Percentiles rank a stretch among this genome's conserved stretches.
Evolutionary conservation across 2,797 vertebrate genomes (phyloP).

Genomic region (Hylomyscus alleni): DNA sequence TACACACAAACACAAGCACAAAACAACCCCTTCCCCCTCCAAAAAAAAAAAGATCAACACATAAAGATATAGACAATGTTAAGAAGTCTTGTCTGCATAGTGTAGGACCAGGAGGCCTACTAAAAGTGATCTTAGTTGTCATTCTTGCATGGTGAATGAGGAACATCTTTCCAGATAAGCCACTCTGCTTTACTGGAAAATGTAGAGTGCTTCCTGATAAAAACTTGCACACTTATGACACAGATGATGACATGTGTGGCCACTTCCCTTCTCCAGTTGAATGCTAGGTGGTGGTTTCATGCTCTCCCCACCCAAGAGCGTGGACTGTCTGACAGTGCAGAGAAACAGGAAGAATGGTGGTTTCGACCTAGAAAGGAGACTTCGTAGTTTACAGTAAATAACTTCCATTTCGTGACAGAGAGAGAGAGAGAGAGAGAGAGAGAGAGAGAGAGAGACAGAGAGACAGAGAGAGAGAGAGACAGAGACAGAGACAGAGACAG

Average conservation of each 20-base stretch:
- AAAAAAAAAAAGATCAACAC: not conserved
- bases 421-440: not conserved
- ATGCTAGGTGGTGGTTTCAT: constrained; percentile 63
- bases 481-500: too few relatives aligned
- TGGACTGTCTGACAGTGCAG: constrained; percentile 55
- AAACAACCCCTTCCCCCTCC: not conserved
- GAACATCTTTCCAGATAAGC: not conserved
- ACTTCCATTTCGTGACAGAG: constrained; percentile 60
- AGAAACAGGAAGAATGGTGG: constrained; percentile 81
- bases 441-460: too few relatives aligned
- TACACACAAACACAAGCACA: not conserved
- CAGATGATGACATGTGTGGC: constrained; percentile 71
- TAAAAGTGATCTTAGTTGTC: not conserved
- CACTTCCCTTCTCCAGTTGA: constrained; percentile 27
- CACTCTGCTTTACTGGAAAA: constrained; percentile 28
- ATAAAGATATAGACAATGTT: not conserved
- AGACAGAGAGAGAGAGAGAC: too few relatives aligned
- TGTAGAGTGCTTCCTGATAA: constrained; percentile 30
- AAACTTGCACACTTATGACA: constrained; percentile 49
- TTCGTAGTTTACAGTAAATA: constrained; percentile 64
- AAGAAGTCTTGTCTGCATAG: constrained; percentile 31
- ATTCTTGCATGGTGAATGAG: accelerated
- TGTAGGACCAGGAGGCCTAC: not conserved
- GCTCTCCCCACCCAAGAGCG: constrained; percentile 51
- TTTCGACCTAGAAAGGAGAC: constrained; percentile 61